Base-by-base conservation (phyloP, 2,888 invertebrate genomes). In the Eretmocerus hayati region DNA sequence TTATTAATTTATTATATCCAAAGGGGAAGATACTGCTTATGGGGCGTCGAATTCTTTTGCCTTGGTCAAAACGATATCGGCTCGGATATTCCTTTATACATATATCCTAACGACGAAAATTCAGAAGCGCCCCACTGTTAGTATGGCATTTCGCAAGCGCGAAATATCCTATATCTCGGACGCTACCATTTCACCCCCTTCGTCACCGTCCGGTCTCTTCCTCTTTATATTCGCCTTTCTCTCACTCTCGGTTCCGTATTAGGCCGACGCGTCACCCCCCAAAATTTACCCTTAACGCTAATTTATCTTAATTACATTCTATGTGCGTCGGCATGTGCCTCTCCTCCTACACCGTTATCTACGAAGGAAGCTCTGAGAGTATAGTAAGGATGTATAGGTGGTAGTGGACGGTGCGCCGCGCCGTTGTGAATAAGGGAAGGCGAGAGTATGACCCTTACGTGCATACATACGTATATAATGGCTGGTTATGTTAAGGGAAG, bases 271-370 rank as follows among this genome's bases (percentile, higher is more conserved):
- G 55, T 57, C 58, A 56, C 58, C 33, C 55, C 59, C 58, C 56
- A 56, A 61, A 64, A 62, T 63, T 62, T 61, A 63, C 64, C 65
- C 67, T 64, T 66, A 65, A 67, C 67, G 67, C 67, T 67, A 67
- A 67, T 67, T 67, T 67, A 67, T 67, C 67, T 67, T 67, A 67
- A 67, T 67, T 67, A 67, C 67, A 67, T 67, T 67, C 67, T 65
- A 63, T 64, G 64, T 63, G 66, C 67, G 66, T 65, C 59, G 64
- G 64, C 59, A 59, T 58, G 61, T 56, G 58, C 57, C 56, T 38
- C 48, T 50, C 20, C 11, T 11, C 26, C 26, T 6, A 11, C 26
- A 9, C 26, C 26, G 26, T 9, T 6, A 6, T 26, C 26, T 11
- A 11, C 6, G 26, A 6, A 9, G 8, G 8, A 11, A 26, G 26